phyloP scores from a whole-genome alignment of 2,888 invertebrate species.

The Atrina japonica region DNA sequence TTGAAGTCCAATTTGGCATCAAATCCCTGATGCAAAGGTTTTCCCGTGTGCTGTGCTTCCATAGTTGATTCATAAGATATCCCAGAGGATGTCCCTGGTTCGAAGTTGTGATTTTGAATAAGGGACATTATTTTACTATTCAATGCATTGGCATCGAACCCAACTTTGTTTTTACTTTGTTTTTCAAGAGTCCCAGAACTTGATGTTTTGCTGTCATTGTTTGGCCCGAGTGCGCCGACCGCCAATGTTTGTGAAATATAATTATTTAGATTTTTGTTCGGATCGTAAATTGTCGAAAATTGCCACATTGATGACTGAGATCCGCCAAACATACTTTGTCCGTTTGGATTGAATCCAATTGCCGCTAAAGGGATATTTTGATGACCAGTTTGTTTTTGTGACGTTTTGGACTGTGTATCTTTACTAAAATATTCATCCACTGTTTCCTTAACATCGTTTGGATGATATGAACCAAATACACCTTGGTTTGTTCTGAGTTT shows the following conservation, averaged over 20 bases:
- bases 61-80: not conserved
- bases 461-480: constrained; percentile 51
- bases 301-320: constrained; percentile 19
- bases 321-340: constrained; percentile 26
- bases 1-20: not conserved
- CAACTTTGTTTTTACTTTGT: not conserved
- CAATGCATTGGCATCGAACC: constrained; percentile 14
- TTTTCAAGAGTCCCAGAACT: not conserved
- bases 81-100: constrained; percentile 7
- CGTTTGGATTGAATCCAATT: constrained; percentile 20
- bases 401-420: not conserved
- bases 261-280: constrained; percentile 17
- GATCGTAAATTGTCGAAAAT: constrained; percentile 15
- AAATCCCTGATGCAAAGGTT: not conserved
- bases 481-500: constrained; percentile 48
- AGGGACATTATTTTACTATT: constrained; percentile 3
- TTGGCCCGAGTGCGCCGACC: constrained; percentile 13
- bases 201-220: not conserved
- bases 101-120: constrained; percentile 5
- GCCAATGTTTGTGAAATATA: constrained; percentile 13
- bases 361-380: not conserved
- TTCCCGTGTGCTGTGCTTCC: not conserved
- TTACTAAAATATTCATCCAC: constrained; percentile 41
- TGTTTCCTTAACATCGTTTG: constrained; percentile 45
- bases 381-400: not conserved